Conservation (phyloP, 2,113 vertebrate genomes). For the Bungarus multicinctus region DNA sequence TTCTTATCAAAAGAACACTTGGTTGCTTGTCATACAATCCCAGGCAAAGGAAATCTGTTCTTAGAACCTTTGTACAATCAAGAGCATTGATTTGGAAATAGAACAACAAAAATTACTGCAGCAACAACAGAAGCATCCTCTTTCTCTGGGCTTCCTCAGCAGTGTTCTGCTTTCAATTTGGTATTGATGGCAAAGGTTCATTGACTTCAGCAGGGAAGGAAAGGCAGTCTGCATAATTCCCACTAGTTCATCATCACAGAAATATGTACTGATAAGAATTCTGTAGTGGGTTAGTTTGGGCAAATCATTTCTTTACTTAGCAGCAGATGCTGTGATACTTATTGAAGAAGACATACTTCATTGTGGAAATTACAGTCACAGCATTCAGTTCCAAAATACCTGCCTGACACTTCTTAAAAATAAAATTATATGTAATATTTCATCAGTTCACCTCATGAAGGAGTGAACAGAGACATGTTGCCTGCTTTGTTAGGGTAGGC, state of each 20-base stretch:
- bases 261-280: conserved; percentile 62
- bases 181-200: conserved; percentile 61
- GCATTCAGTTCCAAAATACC: conserved; percentile 48
- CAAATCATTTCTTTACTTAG: conserved; percentile 63
- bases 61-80: conserved; percentile 60
- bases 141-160: conserved; percentile 50
- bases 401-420: conserved; percentile 16
- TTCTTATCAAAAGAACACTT: conserved; percentile 46
- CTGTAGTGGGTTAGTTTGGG: conserved; percentile 58
- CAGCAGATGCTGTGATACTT: conserved; percentile 61
- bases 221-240: conserved; percentile 69
- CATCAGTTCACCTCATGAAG: conserved; percentile 40
- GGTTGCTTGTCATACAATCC: conserved; percentile 54
- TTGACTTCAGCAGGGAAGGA: conserved; percentile 63
- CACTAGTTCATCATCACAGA: conserved; percentile 61
- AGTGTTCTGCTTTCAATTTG: conserved; percentile 59
- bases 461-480: not conserved
- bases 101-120: not conserved
- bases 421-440: conserved; percentile 48
- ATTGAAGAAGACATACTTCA: conserved; percentile 35
- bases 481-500: conserved; percentile 34
- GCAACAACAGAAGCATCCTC: conserved; percentile 4
- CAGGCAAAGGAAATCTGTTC: conserved; percentile 52
- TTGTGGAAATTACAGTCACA: conserved; percentile 52
- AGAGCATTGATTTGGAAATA: conserved; percentile 43